A percentile compares a stretch with the other conserved stretches of the same genome.
Conservation (phyloP, 2,888 invertebrate genomes). For the Leptinotarsa juncta region DNA sequence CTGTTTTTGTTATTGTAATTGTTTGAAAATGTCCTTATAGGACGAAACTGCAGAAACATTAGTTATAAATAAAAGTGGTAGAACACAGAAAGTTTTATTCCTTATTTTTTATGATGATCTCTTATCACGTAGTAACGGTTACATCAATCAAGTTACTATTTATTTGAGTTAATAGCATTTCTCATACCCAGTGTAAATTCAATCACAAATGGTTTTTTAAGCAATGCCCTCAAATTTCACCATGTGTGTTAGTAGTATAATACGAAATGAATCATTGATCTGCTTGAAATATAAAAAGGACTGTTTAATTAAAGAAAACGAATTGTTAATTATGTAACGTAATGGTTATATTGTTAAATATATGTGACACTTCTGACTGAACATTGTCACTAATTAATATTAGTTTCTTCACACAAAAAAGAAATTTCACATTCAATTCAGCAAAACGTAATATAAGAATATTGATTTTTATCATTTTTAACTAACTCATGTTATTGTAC, state of each 20-base stretch:
- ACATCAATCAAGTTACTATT: too few species aligned
- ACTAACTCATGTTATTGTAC: slow-evolving; percentile 49
- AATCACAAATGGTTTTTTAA: neutral
- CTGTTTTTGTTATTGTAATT: too few species aligned
- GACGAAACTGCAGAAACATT: too few species aligned
- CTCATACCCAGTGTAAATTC: too few species aligned
- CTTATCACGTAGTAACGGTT: too few species aligned
- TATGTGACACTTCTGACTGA: slow-evolving; percentile 55
- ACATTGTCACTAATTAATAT: slow-evolving; percentile 48
- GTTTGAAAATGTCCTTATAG: too few species aligned
- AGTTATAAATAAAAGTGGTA: too few species aligned
- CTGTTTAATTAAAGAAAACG: slow-evolving; percentile 50
- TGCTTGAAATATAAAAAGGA: slow-evolving; percentile 46
- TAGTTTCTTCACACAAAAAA: slow-evolving; percentile 35
- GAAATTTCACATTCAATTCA: slow-evolving; percentile 26
- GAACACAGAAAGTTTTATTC: too few species aligned
- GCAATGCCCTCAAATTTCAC: slow-evolving; percentile 32
- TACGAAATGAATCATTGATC: slow-evolving; percentile 40
- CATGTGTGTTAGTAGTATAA: slow-evolving; percentile 24
- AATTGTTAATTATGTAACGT: slow-evolving; percentile 53
- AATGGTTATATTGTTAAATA: slow-evolving; percentile 53
- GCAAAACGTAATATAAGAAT: slow-evolving; percentile 30
- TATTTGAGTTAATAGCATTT: too few species aligned
- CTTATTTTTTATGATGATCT: too few species aligned
- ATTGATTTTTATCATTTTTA: slow-evolving; percentile 32